Base-by-base conservation (phyloP, 2,888 invertebrate genomes). In the Myathropa florea region DNA sequence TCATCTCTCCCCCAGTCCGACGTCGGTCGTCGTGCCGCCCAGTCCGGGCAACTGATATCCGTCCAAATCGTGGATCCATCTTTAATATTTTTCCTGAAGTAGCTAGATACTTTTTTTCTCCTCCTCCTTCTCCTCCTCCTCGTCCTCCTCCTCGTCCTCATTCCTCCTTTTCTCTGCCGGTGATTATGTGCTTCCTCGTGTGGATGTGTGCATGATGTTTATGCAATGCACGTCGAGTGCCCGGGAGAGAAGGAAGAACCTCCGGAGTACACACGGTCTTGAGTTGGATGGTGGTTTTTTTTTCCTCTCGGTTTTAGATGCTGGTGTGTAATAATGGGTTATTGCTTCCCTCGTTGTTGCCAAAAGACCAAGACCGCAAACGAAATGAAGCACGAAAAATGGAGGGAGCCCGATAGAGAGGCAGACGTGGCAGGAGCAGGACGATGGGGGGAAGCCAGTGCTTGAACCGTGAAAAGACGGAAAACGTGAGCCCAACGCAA, bases 1-100 rank as follows among this genome's bases (percentile, higher is more conserved):
- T 39, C 64, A 68, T 63, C 68, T 24, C 14, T 36, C 26, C 12
- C 24, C 4, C 39, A 14, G 61, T 39, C 53, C 26, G 26, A 3
- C 59, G n/a, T 23, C 21, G 46, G 26, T 39, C 12, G 59, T 61
- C 28, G 39, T 30, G 68, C 59, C 61, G 23, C 73, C 57, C 67
- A 55, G 59, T 26, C 60, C 53, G 61, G 28, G 26, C 67, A 63
- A 57, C 65, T 77, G 71, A 85, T 81, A 81, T 81, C 68, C 82
- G 68, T 81, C 68, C 84, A 77, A 76, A 77, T 77, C 85, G 73
- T 86, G 86, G 86, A 86, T 86, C 82, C 86, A 86, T 86, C 82
- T 86, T 86, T 82, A 78, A 86, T 82, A 73, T 71, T 76, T 81
- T 77, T 83, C 57, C 78, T 82, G 39, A 77, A 86, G 86, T 86